Base-by-base conservation (phyloP, 1,140 invertebrate species). In the Dendroctonus valens region DNA sequence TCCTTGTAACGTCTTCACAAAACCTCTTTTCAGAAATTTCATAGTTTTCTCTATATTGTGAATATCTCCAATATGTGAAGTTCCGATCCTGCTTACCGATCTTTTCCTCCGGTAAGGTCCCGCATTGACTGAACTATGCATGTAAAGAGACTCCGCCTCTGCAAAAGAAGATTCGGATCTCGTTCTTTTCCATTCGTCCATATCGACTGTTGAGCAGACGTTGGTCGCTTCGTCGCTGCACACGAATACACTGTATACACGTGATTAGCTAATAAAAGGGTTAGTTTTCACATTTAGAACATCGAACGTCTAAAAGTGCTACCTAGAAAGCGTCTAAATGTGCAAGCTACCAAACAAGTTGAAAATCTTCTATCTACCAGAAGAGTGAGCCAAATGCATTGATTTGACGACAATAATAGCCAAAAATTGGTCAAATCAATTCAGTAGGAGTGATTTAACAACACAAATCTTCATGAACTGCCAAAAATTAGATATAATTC, bases 81-180 rank as follows among this genome's bases (percentile, higher is more conserved):
- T 26, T 26, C 26, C 1, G 26, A 26, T 26, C 26, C 5, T 15
- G 72, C 73, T 76, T 67, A 83, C 81, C 78, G 79, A 76, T 46
- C 73, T 71, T 59, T 80, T 78, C 64, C 80, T 75, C 73, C 78
- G 76, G 40, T 80, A 73, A 7, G 72, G 79, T 65, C 82, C 81
- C 11, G 70, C 69, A 39, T 78, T 77, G 57, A 82, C 80, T 69
- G 86, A 59, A 79, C 55, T 86, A 82, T 87, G 85, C 77, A 86
- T 86, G 69, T 89, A 88, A 71, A 90, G 88, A 57, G 88, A 86
- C 71, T 91, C 89, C 26, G 84, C 83, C 72, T 90, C 88, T 38
- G 82, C 85, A 60, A 82, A 83, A 55, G 83, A 85, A 9, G 89
- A 91, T 77, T 92, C 90, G 26, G 88, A 91, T 66, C 90, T 83